These are phyloP conservation scores for Corydoras maculifer DNA, from an alignment of 2,113 vertebrate species.

Conservation along the genomic window DNA sequence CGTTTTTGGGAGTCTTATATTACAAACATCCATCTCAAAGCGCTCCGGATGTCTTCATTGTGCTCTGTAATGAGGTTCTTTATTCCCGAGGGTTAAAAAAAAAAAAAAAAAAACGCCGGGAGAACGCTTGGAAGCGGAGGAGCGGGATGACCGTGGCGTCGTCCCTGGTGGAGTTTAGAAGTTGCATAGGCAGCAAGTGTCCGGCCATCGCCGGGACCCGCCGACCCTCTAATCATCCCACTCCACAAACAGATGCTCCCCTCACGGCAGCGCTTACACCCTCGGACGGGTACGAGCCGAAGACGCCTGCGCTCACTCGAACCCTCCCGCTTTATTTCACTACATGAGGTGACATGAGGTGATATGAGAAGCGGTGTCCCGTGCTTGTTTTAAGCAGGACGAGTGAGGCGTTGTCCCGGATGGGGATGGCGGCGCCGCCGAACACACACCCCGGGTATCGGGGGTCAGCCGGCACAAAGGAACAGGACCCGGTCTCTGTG, in stretches of 20 bases:
- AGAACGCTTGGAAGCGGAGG: conserved; percentile 50
- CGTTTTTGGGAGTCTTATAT: not conserved
- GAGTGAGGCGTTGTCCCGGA: conserved; percentile 45
- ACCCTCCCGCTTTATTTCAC: conserved; percentile 53
- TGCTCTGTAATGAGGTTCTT: conserved; percentile 41
- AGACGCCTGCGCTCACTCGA: conserved; percentile 27
- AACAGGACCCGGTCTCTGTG: conserved; percentile 36
- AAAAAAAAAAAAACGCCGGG: conserved; percentile 50
- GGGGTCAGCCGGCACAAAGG: conserved; percentile 43
- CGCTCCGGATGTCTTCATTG: too few relatives aligned
- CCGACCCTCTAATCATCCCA: conserved; percentile 62
- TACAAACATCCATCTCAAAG: not conserved
- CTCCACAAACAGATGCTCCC: conserved; percentile 59
- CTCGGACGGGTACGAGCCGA: conserved; percentile 58
- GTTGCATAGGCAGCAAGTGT: conserved; percentile 53
- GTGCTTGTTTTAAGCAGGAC: too few relatives aligned
- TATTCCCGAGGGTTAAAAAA: conserved; percentile 42
- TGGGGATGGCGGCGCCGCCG: conserved; percentile 46
- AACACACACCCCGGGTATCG: conserved; percentile 52
- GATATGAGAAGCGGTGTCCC: too few relatives aligned
- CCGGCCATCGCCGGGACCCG: conserved; percentile 53
- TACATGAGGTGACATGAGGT: conserved; percentile 34
- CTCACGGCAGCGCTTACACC: conserved; percentile 46
- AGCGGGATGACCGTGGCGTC: conserved; percentile 33
- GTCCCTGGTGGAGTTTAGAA: conserved; percentile 7